Conservation (phyloP, 2,113 vertebrate genomes). For the Silurus meridionalis region DNA sequence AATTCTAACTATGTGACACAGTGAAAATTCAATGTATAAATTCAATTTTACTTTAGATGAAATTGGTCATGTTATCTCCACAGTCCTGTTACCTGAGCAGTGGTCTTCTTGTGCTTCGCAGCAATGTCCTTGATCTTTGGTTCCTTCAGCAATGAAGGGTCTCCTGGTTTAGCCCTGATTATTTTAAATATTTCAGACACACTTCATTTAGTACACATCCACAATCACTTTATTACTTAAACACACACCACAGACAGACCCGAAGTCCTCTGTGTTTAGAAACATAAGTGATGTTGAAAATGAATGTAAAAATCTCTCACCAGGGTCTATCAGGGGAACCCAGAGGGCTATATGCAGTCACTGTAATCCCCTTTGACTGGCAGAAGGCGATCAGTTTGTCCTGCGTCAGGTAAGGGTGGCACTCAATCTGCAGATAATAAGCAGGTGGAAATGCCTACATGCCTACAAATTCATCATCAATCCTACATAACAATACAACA, state of each 20-base stretch:
- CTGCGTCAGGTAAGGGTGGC: slow-evolving; percentile 90
- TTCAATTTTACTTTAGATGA: not conserved
- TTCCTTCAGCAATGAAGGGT: slow-evolving; percentile 86
- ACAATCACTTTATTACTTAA: not conserved
- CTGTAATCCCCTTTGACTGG: slow-evolving; percentile 81
- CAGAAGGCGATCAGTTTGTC: slow-evolving; percentile 87
- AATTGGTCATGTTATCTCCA: not conserved
- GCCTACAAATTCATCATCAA: no score
- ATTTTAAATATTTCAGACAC: not conserved
- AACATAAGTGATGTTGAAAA: no score
- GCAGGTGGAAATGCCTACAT: not conserved
- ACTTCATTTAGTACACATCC: not conserved
- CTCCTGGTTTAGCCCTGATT: slow-evolving; percentile 86
- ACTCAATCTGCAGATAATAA: slow-evolving; percentile 78
- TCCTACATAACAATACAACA: no score
- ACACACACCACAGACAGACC: not conserved
- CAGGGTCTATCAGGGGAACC: slow-evolving; percentile 92
- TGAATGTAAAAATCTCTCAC: slow-evolving; percentile 59
- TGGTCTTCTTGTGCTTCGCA: slow-evolving; percentile 82
- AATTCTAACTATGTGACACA: not conserved
- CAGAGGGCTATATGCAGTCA: slow-evolving; percentile 92
- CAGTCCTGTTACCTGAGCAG: slow-evolving; percentile 84
- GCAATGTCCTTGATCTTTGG: slow-evolving; percentile 85
- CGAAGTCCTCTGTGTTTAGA: no score
- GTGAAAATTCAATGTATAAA: no score